Evolutionary conservation across 2,113 vertebrate species (phyloP), one percentile per base, ranked within the genome.

Genomic region (Scytalopus superciliaris): DNA sequence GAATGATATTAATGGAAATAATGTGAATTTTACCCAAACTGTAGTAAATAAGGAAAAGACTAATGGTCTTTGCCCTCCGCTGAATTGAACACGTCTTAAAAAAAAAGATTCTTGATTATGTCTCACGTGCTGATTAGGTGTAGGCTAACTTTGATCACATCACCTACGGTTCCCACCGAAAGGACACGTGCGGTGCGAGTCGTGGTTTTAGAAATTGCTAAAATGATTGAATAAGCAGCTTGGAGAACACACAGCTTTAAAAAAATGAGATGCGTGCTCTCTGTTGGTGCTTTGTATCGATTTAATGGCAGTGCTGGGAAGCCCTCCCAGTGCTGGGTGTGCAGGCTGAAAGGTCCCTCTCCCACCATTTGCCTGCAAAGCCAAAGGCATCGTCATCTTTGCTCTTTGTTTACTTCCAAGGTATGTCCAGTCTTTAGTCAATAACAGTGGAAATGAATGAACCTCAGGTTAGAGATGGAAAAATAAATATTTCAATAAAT

Each of bases 21-120:
- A 96, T 75, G 94, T 69, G 94, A 89, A 82, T 96, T 96, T 96
- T 74, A 75, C 69, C 89, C 90, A 92, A 95, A 94, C 80, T 24
- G 23, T 49, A 95, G 86, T 90, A 88, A 97, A 95, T 91, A 95
- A 93, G 88, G 88, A 89, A 95, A 97, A 93, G 90, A 97, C 92
- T 94, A 95, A 96, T 92, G 89, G 90, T 93, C 77, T 68, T 84
- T 91, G 92, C 94, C 94, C 86, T 96, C 83, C 1, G 10, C 62
- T 93, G 96, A 96, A 96, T 94, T 94, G 88, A 96, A 94, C 94
- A 96, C 90, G 3, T 96, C 90, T 97, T 97, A 94, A 95, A 96
- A 93, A 93, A 76, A 93, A 76, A 57, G 40, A 86, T 68, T 84
- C 83, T 80, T 89, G 92, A 96, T 96, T 96, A 92, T 73, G 91